A percentile compares a stretch with the other conserved stretches of the same genome.
phyloP scores from a whole-genome alignment of 2,113 vertebrate species.

The Toxostoma redivivum region DNA sequence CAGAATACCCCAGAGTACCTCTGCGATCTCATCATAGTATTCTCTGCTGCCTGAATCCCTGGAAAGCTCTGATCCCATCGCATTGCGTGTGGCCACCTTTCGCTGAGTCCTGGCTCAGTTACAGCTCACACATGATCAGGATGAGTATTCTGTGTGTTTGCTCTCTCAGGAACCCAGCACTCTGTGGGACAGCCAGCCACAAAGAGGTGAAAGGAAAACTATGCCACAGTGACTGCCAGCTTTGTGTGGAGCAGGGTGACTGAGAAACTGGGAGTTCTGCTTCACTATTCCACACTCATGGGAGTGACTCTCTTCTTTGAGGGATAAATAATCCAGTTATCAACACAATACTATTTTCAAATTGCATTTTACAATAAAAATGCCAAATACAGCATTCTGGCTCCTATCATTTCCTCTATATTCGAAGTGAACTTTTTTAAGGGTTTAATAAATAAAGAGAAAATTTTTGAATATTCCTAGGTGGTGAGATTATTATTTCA shows the following conservation, averaged over 20 bases:
- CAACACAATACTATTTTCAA: not conserved
- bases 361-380: not conserved
- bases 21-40: not conserved
- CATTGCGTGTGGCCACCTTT: not conserved
- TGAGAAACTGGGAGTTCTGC: not conserved
- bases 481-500: not conserved
- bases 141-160: not conserved
- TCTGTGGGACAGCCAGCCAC: not conserved
- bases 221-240: not conserved
- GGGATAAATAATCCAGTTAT: not conserved
- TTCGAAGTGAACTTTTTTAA: not conserved
- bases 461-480: not conserved
- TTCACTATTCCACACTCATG: not conserved
- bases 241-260: not conserved
- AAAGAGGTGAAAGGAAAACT: not conserved
- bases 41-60: not conserved
- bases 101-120: accelerated
- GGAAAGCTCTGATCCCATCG: not conserved
- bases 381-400: not conserved
- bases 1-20: not conserved
- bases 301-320: not conserved
- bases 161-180: not conserved
- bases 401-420: not conserved
- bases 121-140: not conserved
- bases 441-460: not conserved